These are phyloP conservation scores for Belgica antarctica DNA, from an alignment of 2,888 invertebrate species.

Conservation along the genomic window DNA sequence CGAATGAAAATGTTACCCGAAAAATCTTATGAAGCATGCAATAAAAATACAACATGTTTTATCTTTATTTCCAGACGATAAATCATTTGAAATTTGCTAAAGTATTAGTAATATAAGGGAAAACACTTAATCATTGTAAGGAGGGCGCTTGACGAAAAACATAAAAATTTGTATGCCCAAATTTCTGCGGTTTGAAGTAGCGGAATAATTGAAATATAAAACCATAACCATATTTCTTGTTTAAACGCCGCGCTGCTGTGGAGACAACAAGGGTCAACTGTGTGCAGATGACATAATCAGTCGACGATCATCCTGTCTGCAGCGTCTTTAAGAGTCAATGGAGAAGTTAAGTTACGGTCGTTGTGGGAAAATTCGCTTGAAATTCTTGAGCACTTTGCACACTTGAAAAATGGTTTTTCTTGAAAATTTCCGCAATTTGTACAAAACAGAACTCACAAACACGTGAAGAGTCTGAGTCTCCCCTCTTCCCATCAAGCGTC, in stretches of 20 bases:
- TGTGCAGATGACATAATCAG: neutral
- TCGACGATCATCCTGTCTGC: neutral
- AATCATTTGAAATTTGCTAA: constrained; percentile 42
- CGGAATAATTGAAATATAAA: constrained; percentile 29
- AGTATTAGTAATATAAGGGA: constrained; percentile 38
- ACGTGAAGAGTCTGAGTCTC: neutral
- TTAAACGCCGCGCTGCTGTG: constrained; percentile 18
- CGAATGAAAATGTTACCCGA: constrained; percentile 27
- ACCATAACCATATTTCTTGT: neutral
- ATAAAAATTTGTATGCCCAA: neutral
- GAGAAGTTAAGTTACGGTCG: too few species aligned
- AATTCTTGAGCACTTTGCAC: too few species aligned
- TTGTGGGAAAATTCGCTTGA: too few species aligned
- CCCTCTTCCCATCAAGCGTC: constrained; percentile 13
- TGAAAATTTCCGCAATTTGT: too few species aligned
- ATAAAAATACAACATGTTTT: constrained; percentile 42
- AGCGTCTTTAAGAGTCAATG: neutral
- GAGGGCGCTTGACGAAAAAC: neutral
- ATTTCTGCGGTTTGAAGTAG: constrained; percentile 14
- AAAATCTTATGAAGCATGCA: constrained; percentile 27
- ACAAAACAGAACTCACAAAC: too few species aligned
- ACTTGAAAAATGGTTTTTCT: too few species aligned
- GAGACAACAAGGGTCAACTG: constrained; percentile 6
- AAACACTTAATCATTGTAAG: constrained; percentile 43
- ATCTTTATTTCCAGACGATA: constrained; percentile 43